Percentiles rank a stretch among this genome's conserved stretches.
Evolutionary conservation across 2,797 vertebrate species (phyloP).

Genomic region (Hemitrygon akajei): DNA sequence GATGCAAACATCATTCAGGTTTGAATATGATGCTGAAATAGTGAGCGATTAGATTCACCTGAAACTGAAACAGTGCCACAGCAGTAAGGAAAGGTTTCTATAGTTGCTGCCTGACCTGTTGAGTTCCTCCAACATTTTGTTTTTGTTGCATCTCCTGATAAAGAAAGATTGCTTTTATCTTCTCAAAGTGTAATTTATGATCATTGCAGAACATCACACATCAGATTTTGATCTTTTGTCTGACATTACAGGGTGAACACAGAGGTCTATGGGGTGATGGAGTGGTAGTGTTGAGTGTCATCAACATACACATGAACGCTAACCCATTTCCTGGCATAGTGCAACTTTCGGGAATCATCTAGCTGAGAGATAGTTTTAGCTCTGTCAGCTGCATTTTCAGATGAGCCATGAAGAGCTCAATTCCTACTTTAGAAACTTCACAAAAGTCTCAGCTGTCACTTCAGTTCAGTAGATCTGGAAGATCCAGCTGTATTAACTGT

Average conservation of each 20-base stretch:
- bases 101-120: no score
- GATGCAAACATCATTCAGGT: not conserved
- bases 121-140: no score
- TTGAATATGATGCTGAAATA: no score
- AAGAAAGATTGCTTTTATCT: not conserved
- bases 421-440: no score
- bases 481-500: no score
- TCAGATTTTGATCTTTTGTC: not conserved
- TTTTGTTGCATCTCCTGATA: no score
- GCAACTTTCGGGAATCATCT: not conserved
- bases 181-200: not conserved
- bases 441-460: no score
- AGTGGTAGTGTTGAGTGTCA: not conserved
- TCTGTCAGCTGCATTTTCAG: no score
- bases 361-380: not conserved
- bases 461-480: no score
- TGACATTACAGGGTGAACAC: not conserved
- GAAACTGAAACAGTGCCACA: no score
- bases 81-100: not conserved
- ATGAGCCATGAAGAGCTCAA: no score
- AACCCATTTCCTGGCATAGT: not conserved
- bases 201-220: not conserved
- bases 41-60: no score
- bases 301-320: not conserved
- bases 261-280: not conserved